Evolutionary conservation across 35 echinoderm and acorn worm genomes (phyloP).

Genomic region (Nesometra sesokonis): DNA sequence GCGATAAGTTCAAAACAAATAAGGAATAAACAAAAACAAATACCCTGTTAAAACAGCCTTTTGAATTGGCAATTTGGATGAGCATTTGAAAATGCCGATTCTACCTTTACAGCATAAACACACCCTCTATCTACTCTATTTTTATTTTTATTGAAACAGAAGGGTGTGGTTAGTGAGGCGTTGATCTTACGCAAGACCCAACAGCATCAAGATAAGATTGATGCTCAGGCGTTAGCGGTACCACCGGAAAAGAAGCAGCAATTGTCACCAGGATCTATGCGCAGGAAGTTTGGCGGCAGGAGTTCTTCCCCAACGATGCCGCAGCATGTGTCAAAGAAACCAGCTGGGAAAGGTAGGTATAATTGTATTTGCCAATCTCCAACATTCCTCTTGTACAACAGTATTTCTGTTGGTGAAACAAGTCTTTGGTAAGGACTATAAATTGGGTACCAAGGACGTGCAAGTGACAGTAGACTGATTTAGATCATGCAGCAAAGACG

Average conservation of each 20-base stretch:
- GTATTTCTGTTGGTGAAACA: too few species aligned
- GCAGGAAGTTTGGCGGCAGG: slow-evolving; percentile 13
- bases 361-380: too few species aligned
- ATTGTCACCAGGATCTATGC: slow-evolving; percentile 10
- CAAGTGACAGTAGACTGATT: too few species aligned
- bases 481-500: too few species aligned
- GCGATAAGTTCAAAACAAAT: too few species aligned
- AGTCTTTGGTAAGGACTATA: too few species aligned
- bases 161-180: slow-evolving; percentile 5
- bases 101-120: background rate
- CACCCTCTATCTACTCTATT: background rate
- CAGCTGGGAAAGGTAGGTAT: background rate
- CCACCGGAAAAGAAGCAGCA: slow-evolving; percentile 10
- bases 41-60: too few species aligned
- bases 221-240: background rate
- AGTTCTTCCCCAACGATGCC: background rate
- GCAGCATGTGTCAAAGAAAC: background rate
- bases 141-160: background rate
- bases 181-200: slow-evolving; percentile 23
- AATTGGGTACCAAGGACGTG: too few species aligned
- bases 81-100: background rate
- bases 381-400: too few species aligned
- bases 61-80: background rate
- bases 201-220: background rate
- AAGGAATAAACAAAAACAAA: too few species aligned